Conservation (phyloP, 2,888 invertebrate species). For the Drosophila gaucha region DNA sequence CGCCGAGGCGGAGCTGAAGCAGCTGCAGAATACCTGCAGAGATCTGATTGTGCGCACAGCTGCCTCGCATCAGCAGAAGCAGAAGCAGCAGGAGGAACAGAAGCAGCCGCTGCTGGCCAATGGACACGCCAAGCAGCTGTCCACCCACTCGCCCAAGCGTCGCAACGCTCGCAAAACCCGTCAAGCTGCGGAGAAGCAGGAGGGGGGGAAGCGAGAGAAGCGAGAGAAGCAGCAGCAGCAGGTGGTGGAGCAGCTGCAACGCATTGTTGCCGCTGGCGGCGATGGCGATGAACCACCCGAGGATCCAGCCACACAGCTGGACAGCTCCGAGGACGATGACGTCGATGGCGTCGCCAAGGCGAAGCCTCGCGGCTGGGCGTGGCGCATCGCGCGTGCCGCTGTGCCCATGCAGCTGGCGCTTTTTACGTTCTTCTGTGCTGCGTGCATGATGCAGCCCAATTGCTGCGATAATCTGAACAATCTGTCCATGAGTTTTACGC, state of each 20-base stretch:
- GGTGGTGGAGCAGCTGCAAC: slow-evolving; percentile 42
- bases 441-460: slow-evolving; percentile 89
- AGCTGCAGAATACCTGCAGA: slow-evolving; percentile 88
- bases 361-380: slow-evolving; percentile 86
- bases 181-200: slow-evolving; percentile 10
- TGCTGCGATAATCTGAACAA: slow-evolving; percentile 91
- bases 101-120: slow-evolving; percentile 30
- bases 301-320: slow-evolving; percentile 62
- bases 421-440: slow-evolving; percentile 89
- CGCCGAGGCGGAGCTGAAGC: slow-evolving; percentile 88
- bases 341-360: slow-evolving; percentile 53
- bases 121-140: slow-evolving; percentile 50
- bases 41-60: slow-evolving; percentile 86
- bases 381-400: slow-evolving; percentile 89
- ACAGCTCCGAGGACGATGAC: slow-evolving; percentile 64
- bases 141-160: slow-evolving; percentile 50
- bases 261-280: slow-evolving; percentile 59
- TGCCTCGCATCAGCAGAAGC: slow-evolving; percentile 83
- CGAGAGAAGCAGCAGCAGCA: slow-evolving; percentile 21
- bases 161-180: slow-evolving; percentile 48
- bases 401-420: slow-evolving; percentile 90
- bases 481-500: slow-evolving; percentile 89
- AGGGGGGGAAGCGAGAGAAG: slow-evolving; percentile 17
- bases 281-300: slow-evolving; percentile 78
- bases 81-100: slow-evolving; percentile 75